These are phyloP conservation scores for Odontamblyopus rebecca DNA, from an alignment of 2,797 vertebrate genomes.

Conservation along the genomic window DNA sequence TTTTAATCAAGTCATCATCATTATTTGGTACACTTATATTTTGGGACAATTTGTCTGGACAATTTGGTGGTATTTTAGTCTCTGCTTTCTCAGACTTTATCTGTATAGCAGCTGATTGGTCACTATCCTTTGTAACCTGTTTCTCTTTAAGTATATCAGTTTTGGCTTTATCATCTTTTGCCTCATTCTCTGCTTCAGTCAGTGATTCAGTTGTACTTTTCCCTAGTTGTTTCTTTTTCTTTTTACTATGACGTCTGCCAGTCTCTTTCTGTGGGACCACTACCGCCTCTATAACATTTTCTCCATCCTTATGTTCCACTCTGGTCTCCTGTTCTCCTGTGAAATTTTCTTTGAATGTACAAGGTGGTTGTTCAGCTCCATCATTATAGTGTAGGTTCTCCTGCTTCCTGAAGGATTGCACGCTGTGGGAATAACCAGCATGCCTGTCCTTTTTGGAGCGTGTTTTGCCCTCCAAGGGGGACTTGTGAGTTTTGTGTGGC, in stretches of 20 bases:
- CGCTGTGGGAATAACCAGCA: slow-evolving; percentile 38
- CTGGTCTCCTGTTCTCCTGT: slow-evolving; percentile 24
- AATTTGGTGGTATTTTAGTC: slow-evolving; percentile 28
- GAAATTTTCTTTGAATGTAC: slow-evolving; percentile 58
- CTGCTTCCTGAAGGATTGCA: slow-evolving; percentile 56
- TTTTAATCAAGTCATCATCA: slow-evolving; percentile 74
- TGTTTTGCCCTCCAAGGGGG: slow-evolving; percentile 54
- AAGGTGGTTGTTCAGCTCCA: slow-evolving; percentile 32
- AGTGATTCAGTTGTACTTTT: slow-evolving; percentile 50
- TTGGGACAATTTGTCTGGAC: slow-evolving; percentile 23
- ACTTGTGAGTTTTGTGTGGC: slow-evolving; percentile 73
- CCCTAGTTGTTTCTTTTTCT: slow-evolving; percentile 74
- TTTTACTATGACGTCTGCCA: slow-evolving; percentile 70
- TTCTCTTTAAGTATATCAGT: slow-evolving; percentile 63
- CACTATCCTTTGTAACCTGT: slow-evolving; percentile 36
- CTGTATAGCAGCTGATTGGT: slow-evolving; percentile 25
- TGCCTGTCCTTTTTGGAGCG: slow-evolving; percentile 70
- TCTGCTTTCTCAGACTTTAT: slow-evolving; percentile 43
- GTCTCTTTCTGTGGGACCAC: slow-evolving; percentile 58
- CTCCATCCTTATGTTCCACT: slow-evolving; percentile 39
- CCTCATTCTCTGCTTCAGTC: slow-evolving; percentile 50
- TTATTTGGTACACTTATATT: slow-evolving; percentile 44
- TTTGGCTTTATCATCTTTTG: slow-evolving; percentile 54
- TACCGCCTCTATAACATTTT: slow-evolving; percentile 38
- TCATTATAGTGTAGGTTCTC: slow-evolving; percentile 50